These are phyloP conservation scores for Drosophila testacea DNA, from an alignment of 2,888 invertebrate species.

Conservation along the genomic window DNA sequence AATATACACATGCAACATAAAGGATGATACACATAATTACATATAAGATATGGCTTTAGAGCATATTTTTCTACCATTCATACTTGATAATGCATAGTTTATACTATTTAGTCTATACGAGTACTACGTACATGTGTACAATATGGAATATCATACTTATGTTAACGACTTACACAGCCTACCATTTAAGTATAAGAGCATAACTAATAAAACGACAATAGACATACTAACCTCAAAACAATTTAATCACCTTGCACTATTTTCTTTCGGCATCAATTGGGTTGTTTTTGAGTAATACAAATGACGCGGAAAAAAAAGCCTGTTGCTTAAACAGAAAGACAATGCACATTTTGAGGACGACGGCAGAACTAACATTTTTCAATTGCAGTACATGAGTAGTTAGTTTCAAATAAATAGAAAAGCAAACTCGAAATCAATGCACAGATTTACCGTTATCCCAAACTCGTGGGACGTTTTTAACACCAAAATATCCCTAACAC, in stretches of 20 bases:
- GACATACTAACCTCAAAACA: slow-evolving; percentile 23
- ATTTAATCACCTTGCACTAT: neutral
- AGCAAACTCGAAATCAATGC: too few species aligned
- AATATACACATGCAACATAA: slow-evolving; percentile 44
- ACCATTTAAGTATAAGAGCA: slow-evolving; percentile 49
- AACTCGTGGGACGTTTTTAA: too few species aligned
- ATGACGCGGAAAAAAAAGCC: too few species aligned
- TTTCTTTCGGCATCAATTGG: neutral
- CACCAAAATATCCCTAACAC: too few species aligned
- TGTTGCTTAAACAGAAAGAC: too few species aligned
- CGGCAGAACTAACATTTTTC: too few species aligned
- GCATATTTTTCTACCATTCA: slow-evolving; percentile 77
- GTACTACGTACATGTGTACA: slow-evolving; percentile 31
- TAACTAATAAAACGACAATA: slow-evolving; percentile 66
- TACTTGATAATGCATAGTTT: slow-evolving; percentile 68
- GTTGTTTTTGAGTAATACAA: neutral
- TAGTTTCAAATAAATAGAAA: too few species aligned
- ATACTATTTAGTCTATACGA: slow-evolving; percentile 43
- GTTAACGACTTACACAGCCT: slow-evolving; percentile 66
- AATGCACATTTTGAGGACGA: too few species aligned
- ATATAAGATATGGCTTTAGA: slow-evolving; percentile 65
- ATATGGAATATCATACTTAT: slow-evolving; percentile 66
- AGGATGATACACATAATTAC: slow-evolving; percentile 8
- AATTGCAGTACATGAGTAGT: too few species aligned
- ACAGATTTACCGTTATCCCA: too few species aligned